Conservation (phyloP, 1,140 invertebrate genomes). For the Octopus sinensis region DNA sequence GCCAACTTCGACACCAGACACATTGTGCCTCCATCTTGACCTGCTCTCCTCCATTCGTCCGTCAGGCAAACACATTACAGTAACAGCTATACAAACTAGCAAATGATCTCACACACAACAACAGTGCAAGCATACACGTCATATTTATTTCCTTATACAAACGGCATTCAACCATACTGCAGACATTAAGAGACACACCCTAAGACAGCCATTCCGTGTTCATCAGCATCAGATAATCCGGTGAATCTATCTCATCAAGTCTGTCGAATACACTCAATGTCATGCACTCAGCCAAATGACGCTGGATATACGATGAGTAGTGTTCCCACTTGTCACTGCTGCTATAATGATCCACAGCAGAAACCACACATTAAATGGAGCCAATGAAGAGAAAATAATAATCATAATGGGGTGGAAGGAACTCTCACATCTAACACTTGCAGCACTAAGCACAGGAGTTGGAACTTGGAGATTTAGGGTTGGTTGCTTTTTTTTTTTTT, state of each 20-base stretch:
- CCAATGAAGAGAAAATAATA: constrained; percentile 12
- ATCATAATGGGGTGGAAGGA: constrained; percentile 10
- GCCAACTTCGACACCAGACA: background rate
- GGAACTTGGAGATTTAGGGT: background rate
- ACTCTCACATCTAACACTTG: constrained; percentile 12
- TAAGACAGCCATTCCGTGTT: constrained; percentile 13
- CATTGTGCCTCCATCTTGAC: background rate
- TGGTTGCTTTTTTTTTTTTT: background rate
- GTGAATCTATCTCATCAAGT: background rate
- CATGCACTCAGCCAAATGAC: constrained; percentile 10
- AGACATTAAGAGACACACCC: constrained; percentile 7
- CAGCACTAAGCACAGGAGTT: constrained; percentile 4
- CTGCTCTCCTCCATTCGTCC: constrained; percentile 3
- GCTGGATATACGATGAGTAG: constrained; percentile 5
- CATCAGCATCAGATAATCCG: background rate
- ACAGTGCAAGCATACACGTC: constrained; percentile 13
- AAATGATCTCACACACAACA: constrained; percentile 16
- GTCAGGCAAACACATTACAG: constrained; percentile 11
- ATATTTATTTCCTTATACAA: constrained; percentile 17
- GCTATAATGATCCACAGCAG: background rate
- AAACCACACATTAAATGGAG: constrained; percentile 9
- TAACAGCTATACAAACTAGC: constrained; percentile 9
- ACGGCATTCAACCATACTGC: constrained; percentile 7
- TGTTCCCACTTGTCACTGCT: background rate
- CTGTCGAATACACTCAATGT: constrained; percentile 8